Evolutionary conservation across 1,140 invertebrate species (phyloP).

Genomic region (Meloidogyne chitwoodi): DNA sequence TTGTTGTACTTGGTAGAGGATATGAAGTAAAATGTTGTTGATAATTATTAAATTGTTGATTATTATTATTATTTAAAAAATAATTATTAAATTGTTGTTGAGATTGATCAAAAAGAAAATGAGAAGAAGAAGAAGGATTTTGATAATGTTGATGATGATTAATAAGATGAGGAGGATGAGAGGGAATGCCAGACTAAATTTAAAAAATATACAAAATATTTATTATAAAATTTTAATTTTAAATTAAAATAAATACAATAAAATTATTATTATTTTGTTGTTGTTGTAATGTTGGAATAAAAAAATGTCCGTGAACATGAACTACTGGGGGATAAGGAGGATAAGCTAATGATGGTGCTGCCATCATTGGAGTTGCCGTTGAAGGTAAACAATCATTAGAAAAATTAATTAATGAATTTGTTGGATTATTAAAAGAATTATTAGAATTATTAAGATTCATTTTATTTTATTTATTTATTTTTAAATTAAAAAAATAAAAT

Average conservation of each 20-base stretch:
- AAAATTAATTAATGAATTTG: neutral
- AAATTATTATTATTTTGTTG: neutral
- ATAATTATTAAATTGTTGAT: neutral
- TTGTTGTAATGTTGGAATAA: neutral
- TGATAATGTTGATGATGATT: neutral
- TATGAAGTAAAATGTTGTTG: neutral
- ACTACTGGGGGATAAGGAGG: slow-evolving; percentile 8
- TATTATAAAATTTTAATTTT: neutral
- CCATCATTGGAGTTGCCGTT: neutral
- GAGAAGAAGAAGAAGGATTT: neutral
- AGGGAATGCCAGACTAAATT: neutral
- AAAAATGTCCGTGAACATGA: slow-evolving; percentile 20
- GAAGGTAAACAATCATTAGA: neutral
- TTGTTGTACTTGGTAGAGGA: neutral
- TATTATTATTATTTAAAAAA: no score
- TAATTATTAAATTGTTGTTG: no score
- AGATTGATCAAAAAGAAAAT: neutral
- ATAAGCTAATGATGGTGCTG: neutral
- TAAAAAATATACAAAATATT: neutral
- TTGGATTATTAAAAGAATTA: no score
- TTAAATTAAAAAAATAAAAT: no score
- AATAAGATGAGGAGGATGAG: neutral
- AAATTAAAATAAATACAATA: neutral
- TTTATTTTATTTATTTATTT: no score
- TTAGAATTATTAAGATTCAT: no score